A percentile compares a stretch with the other conserved stretches of the same genome.
phyloP scores from a whole-genome alignment of 2,797 vertebrate species.

The Myripristis murdjan region DNA sequence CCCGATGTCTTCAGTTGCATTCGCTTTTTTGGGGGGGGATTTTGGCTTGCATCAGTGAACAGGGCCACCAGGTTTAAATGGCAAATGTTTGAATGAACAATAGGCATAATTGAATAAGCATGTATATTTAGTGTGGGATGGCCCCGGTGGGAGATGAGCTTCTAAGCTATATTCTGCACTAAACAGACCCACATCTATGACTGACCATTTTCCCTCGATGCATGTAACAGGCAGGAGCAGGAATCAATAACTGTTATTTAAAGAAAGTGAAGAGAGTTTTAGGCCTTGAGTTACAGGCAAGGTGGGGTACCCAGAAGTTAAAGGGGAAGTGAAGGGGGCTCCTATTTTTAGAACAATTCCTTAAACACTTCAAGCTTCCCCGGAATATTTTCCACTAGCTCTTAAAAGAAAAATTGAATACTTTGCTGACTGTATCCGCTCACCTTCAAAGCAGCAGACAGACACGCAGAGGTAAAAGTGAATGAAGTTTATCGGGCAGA shows the following conservation, averaged over 20 bases:
- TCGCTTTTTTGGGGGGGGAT: conserved; percentile 55
- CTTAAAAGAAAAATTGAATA: conserved; percentile 77
- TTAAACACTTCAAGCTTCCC: conserved; percentile 83
- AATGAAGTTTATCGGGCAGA: conserved; percentile 43
- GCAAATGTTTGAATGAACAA: conserved; percentile 12
- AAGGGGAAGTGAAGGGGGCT: conserved; percentile 59
- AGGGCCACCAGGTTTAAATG: conserved; percentile 12
- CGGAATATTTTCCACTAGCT: conserved; percentile 83
- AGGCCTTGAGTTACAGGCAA: conserved; percentile 77
- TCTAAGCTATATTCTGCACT: neutral
- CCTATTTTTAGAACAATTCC: conserved; percentile 87
- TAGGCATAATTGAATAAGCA: conserved; percentile 3
- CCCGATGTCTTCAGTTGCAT: conserved; percentile 50
- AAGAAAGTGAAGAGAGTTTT: conserved; percentile 76
- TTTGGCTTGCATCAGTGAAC: conserved; percentile 38
- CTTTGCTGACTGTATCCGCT: conserved; percentile 42
- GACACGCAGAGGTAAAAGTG: conserved; percentile 27
- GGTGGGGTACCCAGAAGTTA: conserved; percentile 70
- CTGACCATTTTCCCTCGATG: conserved; percentile 20
- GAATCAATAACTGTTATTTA: conserved; percentile 80
- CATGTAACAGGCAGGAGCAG: conserved; percentile 17
- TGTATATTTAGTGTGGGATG: neutral
- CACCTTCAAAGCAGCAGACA: conserved; percentile 61
- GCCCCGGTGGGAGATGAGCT: conserved; percentile 6
- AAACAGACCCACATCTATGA: conserved; percentile 1